phyloP scores from a whole-genome alignment of 2,113 vertebrate species.

The Mormoops blainvillei region DNA sequence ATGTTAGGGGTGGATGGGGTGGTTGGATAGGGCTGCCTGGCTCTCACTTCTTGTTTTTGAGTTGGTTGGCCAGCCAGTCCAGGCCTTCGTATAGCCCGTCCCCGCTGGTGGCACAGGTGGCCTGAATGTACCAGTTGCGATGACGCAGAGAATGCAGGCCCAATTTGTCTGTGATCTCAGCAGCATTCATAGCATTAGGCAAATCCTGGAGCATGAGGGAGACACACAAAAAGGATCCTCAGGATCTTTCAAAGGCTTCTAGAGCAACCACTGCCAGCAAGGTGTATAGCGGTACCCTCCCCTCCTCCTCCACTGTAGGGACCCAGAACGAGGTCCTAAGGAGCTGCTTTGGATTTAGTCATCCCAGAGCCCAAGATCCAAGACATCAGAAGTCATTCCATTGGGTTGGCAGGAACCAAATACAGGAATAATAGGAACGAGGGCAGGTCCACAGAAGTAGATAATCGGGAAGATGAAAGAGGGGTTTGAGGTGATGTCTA shows the following conservation, averaged over 20 bases:
- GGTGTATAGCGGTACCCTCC: neutral
- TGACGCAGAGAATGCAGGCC: conserved; percentile 95
- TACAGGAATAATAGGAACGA: neutral
- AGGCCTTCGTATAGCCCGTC: conserved; percentile 96
- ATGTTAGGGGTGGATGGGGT: conserved; percentile 32
- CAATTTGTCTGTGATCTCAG: conserved; percentile 97
- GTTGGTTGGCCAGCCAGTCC: conserved; percentile 98
- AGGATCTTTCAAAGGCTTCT: neutral
- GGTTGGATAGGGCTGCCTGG: conserved; percentile 1
- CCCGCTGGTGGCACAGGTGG: conserved; percentile 96
- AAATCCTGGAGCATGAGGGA: conserved; percentile 84
- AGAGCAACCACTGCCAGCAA: neutral
- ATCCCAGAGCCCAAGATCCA: neutral
- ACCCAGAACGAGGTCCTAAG: neutral
- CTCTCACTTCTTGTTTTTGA: conserved; percentile 98
- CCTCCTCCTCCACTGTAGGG: neutral
- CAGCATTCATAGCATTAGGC: conserved; percentile 96
- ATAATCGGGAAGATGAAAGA: neutral
- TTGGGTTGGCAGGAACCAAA: neutral
- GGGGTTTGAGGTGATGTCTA: neutral
- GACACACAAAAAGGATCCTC: conserved; percentile 26
- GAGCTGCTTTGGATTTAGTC: neutral
- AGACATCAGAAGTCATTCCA: neutral
- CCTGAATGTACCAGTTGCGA: conserved; percentile 98
- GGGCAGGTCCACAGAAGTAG: neutral